These are phyloP conservation scores for Beris chalybata DNA, from an alignment of 2,888 invertebrate species.

Conservation along the genomic window DNA sequence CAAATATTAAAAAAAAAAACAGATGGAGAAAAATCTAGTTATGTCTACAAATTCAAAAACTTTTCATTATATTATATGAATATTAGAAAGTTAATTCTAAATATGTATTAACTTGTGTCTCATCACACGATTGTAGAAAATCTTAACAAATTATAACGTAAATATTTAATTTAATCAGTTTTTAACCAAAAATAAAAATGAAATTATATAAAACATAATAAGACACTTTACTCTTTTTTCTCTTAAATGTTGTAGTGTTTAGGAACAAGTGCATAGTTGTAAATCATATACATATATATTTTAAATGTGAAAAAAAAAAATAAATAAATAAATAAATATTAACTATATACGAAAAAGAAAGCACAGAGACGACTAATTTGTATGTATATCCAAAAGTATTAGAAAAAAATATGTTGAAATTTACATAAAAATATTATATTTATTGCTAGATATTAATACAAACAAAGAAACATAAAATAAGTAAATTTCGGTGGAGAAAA, in stretches of 20 bases:
- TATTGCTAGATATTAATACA: background rate
- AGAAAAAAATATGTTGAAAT: background rate
- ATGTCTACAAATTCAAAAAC: too few species aligned
- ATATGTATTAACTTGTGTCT: too few species aligned
- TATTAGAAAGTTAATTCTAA: background rate
- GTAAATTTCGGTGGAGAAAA: too few species aligned
- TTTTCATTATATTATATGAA: background rate
- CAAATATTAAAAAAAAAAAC: too few species aligned
- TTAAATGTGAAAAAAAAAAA: background rate
- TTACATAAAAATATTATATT: background rate
- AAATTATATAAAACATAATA: background rate
- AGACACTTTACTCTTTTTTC: slow-evolving; percentile 24
- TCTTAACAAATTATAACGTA: slow-evolving; percentile 6
- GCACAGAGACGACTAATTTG: background rate
- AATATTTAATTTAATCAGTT: slow-evolving; percentile 13
- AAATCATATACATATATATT: slow-evolving; percentile 11
- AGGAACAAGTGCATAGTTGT: slow-evolving; percentile 13
- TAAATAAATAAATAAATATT: background rate
- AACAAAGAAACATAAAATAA: too few species aligned
- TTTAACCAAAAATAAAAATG: background rate
- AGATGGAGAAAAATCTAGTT: too few species aligned
- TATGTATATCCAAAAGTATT: slow-evolving; percentile 6
- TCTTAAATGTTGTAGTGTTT: slow-evolving; percentile 25
- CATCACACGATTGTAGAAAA: slow-evolving; percentile 3
- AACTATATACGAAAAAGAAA: too few species aligned